Percentiles rank a stretch among this genome's conserved stretches.
phyloP scores from a whole-genome alignment of 2,888 invertebrate species.

The Herminia tarsipennalis region DNA sequence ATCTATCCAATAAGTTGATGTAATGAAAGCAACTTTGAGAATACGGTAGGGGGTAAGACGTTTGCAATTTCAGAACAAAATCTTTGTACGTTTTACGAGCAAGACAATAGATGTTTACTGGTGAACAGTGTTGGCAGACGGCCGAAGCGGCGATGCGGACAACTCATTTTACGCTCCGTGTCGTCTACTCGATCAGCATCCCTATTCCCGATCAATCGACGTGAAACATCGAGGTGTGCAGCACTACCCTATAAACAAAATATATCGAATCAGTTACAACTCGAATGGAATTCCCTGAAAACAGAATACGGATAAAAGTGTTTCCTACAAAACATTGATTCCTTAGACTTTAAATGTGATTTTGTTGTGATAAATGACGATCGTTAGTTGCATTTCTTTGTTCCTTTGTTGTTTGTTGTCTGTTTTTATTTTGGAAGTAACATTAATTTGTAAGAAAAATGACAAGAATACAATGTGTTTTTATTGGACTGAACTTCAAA shows the following conservation, averaged over 20 bases:
- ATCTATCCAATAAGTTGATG: conserved; percentile 78
- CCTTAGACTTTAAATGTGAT: conserved; percentile 45
- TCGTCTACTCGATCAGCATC: conserved; percentile 66
- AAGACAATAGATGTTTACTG: conserved; percentile 77
- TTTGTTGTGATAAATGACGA: conserved; percentile 46
- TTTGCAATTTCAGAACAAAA: conserved; percentile 78
- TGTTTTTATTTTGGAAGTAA: conserved; percentile 30
- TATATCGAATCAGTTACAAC: conserved; percentile 41
- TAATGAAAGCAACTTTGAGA: conserved; percentile 80
- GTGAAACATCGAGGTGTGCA: conserved; percentile 50
- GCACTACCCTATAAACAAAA: conserved; percentile 48
- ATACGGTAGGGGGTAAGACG: conserved; percentile 62
- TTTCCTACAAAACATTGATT: conserved; percentile 43
- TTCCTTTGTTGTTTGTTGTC: conserved; percentile 38
- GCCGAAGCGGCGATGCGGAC: conserved; percentile 74
- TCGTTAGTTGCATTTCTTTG: conserved; percentile 46
- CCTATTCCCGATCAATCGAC: conserved; percentile 66
- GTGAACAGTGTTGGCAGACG: conserved; percentile 68
- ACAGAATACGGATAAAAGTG: conserved; percentile 43
- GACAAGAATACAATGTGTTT: conserved; percentile 5
- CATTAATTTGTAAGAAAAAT: conserved; percentile 36
- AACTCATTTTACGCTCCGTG: conserved; percentile 80
- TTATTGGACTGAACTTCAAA: conserved; percentile 1
- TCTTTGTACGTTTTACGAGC: conserved; percentile 73
- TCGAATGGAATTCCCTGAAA: conserved; percentile 41